A percentile compares a stretch with the other conserved stretches of the same genome.
phyloP scores from a whole-genome alignment of 2,113 vertebrate genomes.

The Prochilodus magdalenae region DNA sequence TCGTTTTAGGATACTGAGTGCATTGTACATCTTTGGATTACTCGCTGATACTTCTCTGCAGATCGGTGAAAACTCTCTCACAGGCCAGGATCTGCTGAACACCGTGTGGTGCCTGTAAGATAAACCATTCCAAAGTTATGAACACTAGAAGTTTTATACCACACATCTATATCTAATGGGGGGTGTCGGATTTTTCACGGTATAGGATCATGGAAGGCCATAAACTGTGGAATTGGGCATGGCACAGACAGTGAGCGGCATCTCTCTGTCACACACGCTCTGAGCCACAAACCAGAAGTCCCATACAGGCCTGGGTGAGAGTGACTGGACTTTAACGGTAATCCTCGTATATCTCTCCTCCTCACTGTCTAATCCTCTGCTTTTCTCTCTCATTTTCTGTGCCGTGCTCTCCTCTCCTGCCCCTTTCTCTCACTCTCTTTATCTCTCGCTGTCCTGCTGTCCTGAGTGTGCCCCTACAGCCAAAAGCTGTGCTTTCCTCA shows the following conservation, averaged over 20 bases:
- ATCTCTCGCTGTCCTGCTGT: constrained; percentile 63
- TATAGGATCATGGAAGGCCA: too few species aligned
- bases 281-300: neutral
- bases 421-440: constrained; percentile 51
- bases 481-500: constrained; percentile 72
- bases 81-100: too few species aligned
- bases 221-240: neutral
- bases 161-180: too few species aligned
- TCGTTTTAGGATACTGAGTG: too few species aligned
- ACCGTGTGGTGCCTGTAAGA: too few species aligned
- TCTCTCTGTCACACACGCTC: neutral
- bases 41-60: too few species aligned
- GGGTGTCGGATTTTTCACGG: too few species aligned
- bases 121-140: too few species aligned
- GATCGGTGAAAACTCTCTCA: too few species aligned
- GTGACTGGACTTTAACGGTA: constrained; percentile 19
- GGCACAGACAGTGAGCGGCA: neutral
- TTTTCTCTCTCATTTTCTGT: constrained; percentile 16
- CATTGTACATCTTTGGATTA: too few species aligned
- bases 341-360: constrained; percentile 14
- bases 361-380: constrained; percentile 8
- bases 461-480: constrained; percentile 61
- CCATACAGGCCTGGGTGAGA: neutral
- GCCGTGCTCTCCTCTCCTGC: constrained; percentile 10
- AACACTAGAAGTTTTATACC: too few species aligned